Evolutionary conservation across 2,113 vertebrate species (phyloP), one percentile per base, ranked within the genome.

Genomic region (Chionodraco myersi): DNA sequence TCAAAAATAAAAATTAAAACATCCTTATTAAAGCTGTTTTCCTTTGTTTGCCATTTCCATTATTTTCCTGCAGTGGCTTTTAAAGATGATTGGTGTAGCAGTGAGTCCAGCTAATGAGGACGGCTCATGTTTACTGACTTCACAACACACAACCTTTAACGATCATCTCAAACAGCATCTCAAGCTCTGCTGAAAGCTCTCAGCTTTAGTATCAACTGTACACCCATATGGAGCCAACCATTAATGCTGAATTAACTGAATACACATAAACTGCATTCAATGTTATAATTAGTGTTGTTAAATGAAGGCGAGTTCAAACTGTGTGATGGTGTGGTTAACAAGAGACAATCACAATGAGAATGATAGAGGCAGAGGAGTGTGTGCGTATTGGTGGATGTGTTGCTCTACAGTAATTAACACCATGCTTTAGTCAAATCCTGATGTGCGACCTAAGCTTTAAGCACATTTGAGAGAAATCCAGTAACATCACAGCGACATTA

Each of bases 71-170:
- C 70, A 58, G 54, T 68, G 63, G 49, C 30, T 36, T 82, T 75
- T 71, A 56, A 15, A 58, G 53, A 36, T 11, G 23, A 15, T 30
- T 44, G 63, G 34, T 79, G 7, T 15, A 26, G 23, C 71, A 44
- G 66, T 68, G 53, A 21, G 26, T 59, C 18, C 57, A 54, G 65
- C 64, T 79, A 79, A 84, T 60, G 68, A 83, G 74, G 61, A 66
- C 2, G n/a, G 58, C 64, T 73, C 53, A n/a, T 44, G 51, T 57
- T 68, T 52, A 83, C 45, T 57, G 60, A 75, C 58, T 79, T 53
- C 64, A 69, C 56, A 54, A 53, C 54, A 54, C 30, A 36, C 53
- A 60, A 53, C 23, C 36, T 66, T 54, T 48, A 67, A 67, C 23
- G 48, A 51, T 66, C 61, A n/a, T 53, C 34, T 52, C 54, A 61